Conservation (phyloP, 2,888 invertebrate species). For the Synergus japonicus region DNA sequence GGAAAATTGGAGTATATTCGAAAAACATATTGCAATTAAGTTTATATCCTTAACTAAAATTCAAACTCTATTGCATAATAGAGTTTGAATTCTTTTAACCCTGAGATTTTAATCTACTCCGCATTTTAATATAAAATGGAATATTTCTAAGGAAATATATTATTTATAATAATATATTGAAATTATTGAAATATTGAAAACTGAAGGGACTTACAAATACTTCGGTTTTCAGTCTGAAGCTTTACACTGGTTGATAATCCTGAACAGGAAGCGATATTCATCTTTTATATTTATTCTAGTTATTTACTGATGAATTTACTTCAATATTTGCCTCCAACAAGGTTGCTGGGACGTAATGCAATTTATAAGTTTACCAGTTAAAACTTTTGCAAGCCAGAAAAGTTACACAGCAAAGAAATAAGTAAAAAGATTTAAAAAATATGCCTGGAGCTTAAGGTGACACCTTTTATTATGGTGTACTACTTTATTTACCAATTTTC, state of each 20-base stretch:
- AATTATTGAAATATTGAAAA: background rate
- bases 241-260: background rate
- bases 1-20: no score
- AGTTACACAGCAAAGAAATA: background rate
- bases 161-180: background rate
- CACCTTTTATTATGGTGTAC: background rate
- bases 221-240: background rate
- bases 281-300: background rate
- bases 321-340: background rate
- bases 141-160: background rate
- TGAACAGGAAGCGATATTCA: background rate
- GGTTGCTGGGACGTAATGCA: background rate
- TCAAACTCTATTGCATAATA: no score
- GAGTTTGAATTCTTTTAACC: no score
- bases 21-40: no score
- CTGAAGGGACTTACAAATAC: background rate
- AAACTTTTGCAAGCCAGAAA: background rate
- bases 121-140: background rate
- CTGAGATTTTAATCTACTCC: no score
- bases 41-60: no score
- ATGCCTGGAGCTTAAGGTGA: background rate
- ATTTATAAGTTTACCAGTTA: background rate
- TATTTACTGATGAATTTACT: background rate
- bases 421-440: background rate
- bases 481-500: background rate